A percentile compares a stretch with the other conserved stretches of the same genome.
Evolutionary conservation across 2,797 vertebrate species (phyloP).

Genomic region (Eulemur rubriventer): DNA sequence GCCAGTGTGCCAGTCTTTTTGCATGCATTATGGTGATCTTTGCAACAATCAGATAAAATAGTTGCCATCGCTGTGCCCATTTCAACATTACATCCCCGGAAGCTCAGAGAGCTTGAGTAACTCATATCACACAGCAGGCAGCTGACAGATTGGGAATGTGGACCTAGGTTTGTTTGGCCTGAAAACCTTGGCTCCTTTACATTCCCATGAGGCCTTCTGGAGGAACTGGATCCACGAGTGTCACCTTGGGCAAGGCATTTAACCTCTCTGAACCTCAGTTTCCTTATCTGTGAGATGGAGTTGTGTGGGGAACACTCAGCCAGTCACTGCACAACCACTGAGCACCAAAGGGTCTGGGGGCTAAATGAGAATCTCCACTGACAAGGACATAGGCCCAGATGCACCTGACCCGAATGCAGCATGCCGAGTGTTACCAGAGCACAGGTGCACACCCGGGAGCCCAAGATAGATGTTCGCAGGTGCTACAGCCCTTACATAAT

Average conservation of each 20-base stretch:
- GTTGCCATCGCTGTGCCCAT: background rate
- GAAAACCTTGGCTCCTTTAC: background rate
- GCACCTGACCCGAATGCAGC: background rate
- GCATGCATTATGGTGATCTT: background rate
- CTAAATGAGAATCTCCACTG: background rate
- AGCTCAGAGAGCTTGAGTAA: background rate
- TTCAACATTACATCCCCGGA: background rate
- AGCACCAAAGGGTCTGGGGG: background rate
- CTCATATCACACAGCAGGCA: background rate
- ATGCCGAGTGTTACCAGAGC: rapidly evolving
- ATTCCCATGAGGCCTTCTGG: background rate
- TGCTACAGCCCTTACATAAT: background rate
- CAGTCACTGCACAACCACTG: background rate
- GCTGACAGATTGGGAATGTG: background rate
- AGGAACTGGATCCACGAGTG: background rate
- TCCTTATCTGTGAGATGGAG: background rate
- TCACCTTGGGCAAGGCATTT: background rate
- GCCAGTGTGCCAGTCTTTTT: background rate
- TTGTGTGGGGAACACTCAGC: too few relatives aligned
- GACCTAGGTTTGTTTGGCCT: background rate
- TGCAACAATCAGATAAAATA: background rate
- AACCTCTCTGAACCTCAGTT: background rate
- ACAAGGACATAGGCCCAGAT: background rate
- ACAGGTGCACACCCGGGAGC: background rate
- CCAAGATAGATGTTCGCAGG: too few relatives aligned